Percentiles rank a stretch among this genome's conserved stretches.
These are phyloP conservation scores for Chorisops tibialis DNA, from an alignment of 2,888 invertebrate species.

Conservation along the genomic window DNA sequence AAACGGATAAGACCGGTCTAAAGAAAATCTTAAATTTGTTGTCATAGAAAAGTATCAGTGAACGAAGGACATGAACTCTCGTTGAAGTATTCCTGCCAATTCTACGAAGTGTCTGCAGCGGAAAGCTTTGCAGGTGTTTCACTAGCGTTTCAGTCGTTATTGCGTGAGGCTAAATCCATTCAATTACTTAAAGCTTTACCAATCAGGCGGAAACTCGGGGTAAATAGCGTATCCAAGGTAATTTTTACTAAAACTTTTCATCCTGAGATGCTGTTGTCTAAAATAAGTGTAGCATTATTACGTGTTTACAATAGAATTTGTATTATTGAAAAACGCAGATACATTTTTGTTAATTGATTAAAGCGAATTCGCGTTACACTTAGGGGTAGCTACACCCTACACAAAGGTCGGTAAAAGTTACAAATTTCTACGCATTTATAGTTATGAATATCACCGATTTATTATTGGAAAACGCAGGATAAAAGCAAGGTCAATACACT, in stretches of 20 bases:
- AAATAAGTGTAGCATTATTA: no score
- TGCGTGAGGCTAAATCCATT: slow-evolving; percentile 73
- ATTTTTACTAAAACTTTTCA: not conserved
- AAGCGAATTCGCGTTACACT: no score
- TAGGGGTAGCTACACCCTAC: no score
- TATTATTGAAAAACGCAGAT: no score
- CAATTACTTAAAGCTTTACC: slow-evolving; percentile 66
- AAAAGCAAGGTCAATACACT: no score
- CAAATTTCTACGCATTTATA: no score
- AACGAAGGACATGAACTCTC: slow-evolving; percentile 78
- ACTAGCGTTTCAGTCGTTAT: slow-evolving; percentile 71
- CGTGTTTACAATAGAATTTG: no score
- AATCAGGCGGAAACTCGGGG: slow-evolving; percentile 69
- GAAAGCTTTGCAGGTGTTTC: slow-evolving; percentile 79
- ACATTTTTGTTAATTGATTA: no score
- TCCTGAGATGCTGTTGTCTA: no score
- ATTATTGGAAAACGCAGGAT: no score
- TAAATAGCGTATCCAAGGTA: slow-evolving; percentile 75
- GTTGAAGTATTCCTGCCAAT: slow-evolving; percentile 73
- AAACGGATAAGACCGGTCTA: not conserved
- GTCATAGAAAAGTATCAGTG: slow-evolving; percentile 68
- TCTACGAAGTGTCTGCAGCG: slow-evolving; percentile 81
- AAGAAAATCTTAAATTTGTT: not conserved
- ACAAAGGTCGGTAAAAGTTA: no score
- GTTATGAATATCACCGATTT: no score